Evolutionary conservation across 2,113 vertebrate genomes (phyloP).

Genomic region (Myrmecophaga tridactyla): DNA sequence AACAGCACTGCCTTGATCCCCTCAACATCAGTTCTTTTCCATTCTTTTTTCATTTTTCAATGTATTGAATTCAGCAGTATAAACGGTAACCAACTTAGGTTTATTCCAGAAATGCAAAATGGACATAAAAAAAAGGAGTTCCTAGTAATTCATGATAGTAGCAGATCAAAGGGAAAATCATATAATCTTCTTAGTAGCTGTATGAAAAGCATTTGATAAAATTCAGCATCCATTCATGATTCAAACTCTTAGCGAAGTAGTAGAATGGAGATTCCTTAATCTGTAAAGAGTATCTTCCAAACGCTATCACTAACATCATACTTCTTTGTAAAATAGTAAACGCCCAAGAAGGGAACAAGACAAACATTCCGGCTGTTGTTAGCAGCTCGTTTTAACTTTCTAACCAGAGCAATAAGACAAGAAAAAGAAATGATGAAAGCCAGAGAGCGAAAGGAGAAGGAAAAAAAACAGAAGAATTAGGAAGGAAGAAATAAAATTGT

Average conservation of each 20-base stretch:
- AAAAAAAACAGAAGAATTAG: neutral
- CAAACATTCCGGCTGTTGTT: neutral
- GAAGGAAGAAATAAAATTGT: neutral
- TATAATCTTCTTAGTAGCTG: neutral
- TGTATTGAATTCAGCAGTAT: neutral
- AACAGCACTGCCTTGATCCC: neutral
- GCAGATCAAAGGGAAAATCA: slow-evolving; percentile 19
- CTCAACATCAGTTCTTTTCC: slow-evolving; percentile 1
- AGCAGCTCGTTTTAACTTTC: neutral
- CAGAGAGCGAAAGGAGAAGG: too few relatives aligned
- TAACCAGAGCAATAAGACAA: neutral
- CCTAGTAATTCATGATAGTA: neutral
- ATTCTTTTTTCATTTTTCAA: slow-evolving; percentile 28
- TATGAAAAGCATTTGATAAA: slow-evolving; percentile 36
- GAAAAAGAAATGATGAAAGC: neutral
- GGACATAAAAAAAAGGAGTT: neutral
- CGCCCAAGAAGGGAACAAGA: neutral
- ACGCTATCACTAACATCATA: neutral
- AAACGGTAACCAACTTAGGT: neutral
- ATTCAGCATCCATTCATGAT: neutral
- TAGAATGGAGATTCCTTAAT: neutral
- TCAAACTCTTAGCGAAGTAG: slow-evolving; percentile 14
- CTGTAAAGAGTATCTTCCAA: neutral
- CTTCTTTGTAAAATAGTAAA: slow-evolving; percentile 5
- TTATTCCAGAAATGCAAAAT: neutral